Percentiles rank a stretch among this genome's conserved stretches.
Evolutionary conservation across 2,113 vertebrate species (phyloP).

Genomic region (Lophotis ruficrista): DNA sequence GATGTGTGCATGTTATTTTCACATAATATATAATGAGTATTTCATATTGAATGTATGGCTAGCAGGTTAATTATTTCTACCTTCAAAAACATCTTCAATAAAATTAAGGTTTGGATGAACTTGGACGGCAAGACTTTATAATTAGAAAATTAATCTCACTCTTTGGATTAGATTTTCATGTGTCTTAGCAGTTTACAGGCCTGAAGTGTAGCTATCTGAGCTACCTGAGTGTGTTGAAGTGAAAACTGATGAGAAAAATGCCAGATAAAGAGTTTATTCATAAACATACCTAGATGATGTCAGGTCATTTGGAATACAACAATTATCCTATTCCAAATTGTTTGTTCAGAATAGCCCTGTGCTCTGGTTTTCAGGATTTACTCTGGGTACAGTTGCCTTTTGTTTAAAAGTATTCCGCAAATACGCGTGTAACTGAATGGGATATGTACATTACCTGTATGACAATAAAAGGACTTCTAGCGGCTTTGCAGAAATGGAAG

Average conservation of each 20-base stretch:
- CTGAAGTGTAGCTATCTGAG: no score
- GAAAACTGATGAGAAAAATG: not conserved
- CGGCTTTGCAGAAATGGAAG: not conserved
- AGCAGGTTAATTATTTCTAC: not conserved
- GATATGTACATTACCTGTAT: not conserved
- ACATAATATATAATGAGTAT: not conserved
- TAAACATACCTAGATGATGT: not conserved
- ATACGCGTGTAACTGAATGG: not conserved
- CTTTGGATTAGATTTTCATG: not conserved
- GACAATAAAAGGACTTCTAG: not conserved
- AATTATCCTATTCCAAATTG: not conserved
- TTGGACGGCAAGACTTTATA: not conserved
- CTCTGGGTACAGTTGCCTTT: not conserved
- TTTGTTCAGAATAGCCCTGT: not conserved
- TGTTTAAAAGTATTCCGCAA: not conserved
- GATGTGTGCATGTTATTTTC: not conserved
- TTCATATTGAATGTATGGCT: not conserved
- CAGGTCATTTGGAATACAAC: not conserved
- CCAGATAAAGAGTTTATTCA: not conserved
- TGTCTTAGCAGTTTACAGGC: not conserved
- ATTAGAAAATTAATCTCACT: not conserved
- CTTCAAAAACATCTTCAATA: not conserved
- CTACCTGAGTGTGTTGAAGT: not conserved
- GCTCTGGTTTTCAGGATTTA: not conserved
- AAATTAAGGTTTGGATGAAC: not conserved